A percentile compares a stretch with the other conserved stretches of the same genome.
Conservation (phyloP, 2,888 invertebrate species). For the Nemoura dubitans region DNA sequence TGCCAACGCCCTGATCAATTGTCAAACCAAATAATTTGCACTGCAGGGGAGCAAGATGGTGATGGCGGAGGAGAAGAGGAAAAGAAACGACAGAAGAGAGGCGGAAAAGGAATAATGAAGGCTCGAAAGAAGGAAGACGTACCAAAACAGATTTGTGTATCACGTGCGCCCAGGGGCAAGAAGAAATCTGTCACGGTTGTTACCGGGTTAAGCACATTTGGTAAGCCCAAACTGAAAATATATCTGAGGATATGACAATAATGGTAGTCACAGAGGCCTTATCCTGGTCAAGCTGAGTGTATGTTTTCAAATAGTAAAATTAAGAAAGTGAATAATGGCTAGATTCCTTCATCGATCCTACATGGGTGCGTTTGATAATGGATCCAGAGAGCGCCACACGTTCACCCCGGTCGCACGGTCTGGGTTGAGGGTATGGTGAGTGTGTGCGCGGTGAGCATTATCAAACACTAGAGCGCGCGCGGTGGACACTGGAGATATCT, state of each 20-base stretch:
- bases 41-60: conserved; percentile 65
- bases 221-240: conserved; percentile 62
- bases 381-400: no score
- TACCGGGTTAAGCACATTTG: conserved; percentile 93
- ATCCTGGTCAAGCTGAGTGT: conserved; percentile 19
- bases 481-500: no score
- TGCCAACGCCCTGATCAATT: background rate
- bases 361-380: no score
- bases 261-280: no score
- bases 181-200: conserved; percentile 99
- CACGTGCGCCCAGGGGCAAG: conserved; percentile 93
- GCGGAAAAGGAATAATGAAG: conserved; percentile 95
- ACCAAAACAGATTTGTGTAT: conserved; percentile 85
- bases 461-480: no score
- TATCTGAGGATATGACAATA: background rate
- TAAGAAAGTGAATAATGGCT: no score
- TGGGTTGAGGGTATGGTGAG: no score
- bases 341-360: no score
- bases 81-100: conserved; percentile 95
- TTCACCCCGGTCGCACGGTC: no score
- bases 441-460: no score
- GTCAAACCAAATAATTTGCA: conserved; percentile 42
- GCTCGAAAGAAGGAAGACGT: conserved; percentile 94
- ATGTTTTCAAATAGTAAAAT: no score
- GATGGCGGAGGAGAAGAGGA: conserved; percentile 86